Percentiles rank a stretch among this genome's conserved stretches.
These are phyloP conservation scores for Clytia hemisphaerica DNA, from an alignment of 30 jellyfish, hydroid and myxozoan genomes.

Conservation along the genomic window DNA sequence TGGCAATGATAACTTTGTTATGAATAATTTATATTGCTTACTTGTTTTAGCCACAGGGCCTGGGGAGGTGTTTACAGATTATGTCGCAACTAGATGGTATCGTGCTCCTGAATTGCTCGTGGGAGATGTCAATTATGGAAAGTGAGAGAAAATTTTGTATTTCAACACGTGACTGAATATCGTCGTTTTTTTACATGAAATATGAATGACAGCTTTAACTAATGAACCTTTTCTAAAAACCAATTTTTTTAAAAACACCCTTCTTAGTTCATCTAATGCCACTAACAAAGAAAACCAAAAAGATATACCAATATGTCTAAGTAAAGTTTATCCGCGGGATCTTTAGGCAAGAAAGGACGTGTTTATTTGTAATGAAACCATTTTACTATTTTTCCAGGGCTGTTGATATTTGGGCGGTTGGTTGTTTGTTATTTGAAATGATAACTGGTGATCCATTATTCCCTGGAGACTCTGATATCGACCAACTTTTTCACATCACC, in stretches of 20 bases:
- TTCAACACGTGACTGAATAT: no score
- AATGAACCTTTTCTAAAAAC: no score
- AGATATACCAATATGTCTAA: no score
- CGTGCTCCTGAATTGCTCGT: constrained; percentile 96
- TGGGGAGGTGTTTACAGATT: constrained; percentile 93
- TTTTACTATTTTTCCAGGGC: constrained; percentile 50
- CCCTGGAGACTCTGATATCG: constrained; percentile 99
- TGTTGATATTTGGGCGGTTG: constrained; percentile 99
- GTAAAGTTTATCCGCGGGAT: no score
- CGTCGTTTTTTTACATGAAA: no score
- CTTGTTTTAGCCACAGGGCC: constrained; percentile 70
- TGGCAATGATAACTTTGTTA: no score
- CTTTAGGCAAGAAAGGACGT: no score
- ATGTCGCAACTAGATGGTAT: constrained; percentile 98
- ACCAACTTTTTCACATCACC: constrained; percentile 84
- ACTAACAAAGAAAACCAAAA: no score
- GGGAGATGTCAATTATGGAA: constrained; percentile 95
- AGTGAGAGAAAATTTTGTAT: constrained; percentile 68
- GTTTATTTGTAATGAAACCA: neutral
- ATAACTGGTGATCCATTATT: constrained; percentile 93
- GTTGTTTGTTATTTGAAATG: constrained; percentile 88
- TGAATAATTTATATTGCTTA: no score
- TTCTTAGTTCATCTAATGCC: no score
- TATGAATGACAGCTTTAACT: no score
- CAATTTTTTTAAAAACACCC: no score